Evolutionary conservation across 2,888 invertebrate genomes (phyloP).

Genomic region (Pseudococcus jackbeardsleyi): DNA sequence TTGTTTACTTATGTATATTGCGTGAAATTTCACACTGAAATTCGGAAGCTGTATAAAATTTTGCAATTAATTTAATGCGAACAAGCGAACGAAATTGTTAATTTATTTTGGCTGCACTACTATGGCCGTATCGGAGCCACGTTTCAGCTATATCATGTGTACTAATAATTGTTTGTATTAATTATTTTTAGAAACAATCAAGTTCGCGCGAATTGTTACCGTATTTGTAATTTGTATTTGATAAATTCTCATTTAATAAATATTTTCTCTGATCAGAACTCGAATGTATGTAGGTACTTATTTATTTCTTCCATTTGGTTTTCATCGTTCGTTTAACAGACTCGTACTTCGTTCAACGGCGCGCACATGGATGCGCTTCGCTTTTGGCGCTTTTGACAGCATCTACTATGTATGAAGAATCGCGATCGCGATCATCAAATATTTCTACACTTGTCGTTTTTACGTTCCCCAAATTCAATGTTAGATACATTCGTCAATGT

Average conservation of each 20-base stretch:
- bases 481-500: neutral
- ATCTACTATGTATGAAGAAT: neutral
- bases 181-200: constrained; percentile 37
- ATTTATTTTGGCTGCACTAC: constrained; percentile 4
- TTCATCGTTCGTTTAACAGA: neutral
- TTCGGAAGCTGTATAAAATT: neutral
- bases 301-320: too few relatives aligned
- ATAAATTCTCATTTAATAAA: neutral
- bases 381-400: neutral
- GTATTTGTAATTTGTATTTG: neutral
- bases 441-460: neutral
- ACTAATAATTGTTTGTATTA: neutral
- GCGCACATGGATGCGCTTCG: neutral
- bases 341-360: neutral
- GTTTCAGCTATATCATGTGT: neutral
- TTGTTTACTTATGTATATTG: neutral
- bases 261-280: neutral
- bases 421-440: neutral
- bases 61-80: constrained; percentile 8
- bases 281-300: neutral
- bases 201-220: neutral
- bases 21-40: neutral
- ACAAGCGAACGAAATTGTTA: neutral
- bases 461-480: neutral
- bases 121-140: neutral